phyloP scores from a whole-genome alignment of 2,888 invertebrate genomes.

The Ptycholaimellus sp. region DNA sequence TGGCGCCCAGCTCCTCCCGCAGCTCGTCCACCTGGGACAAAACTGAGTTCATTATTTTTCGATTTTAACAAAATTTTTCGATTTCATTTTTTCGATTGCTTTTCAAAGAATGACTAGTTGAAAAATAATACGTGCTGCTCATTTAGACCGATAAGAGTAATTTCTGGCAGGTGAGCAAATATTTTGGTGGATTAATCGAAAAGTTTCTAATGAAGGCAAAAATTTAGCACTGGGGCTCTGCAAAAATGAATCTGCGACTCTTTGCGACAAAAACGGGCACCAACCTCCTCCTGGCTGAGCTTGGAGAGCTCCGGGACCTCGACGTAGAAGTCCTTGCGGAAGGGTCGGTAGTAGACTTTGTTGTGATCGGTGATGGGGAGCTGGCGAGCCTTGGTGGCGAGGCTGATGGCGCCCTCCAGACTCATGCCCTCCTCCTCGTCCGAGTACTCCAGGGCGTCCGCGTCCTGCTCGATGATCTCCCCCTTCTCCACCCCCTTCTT shows the following conservation, averaged over 20 bases:
- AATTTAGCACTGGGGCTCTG: too few species aligned
- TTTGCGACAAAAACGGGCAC: too few species aligned
- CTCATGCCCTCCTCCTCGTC: constrained; percentile 89
- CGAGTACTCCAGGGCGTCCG: constrained; percentile 64
- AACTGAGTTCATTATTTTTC: neutral
- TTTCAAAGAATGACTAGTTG: too few species aligned
- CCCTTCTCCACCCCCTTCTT: constrained; percentile 40
- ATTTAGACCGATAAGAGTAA: too few species aligned
- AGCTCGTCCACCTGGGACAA: constrained; percentile 30
- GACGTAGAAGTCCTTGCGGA: constrained; percentile 83
- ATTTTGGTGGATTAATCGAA: too few species aligned
- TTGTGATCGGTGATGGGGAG: constrained; percentile 67
- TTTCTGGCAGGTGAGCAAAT: too few species aligned
- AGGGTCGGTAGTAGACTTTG: constrained; percentile 57
- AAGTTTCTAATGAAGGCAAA: constrained; percentile 20
- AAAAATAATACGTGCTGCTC: too few species aligned
- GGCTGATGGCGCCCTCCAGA: constrained; percentile 37
- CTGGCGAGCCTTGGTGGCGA: constrained; percentile 23
- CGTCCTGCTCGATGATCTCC: constrained; percentile 93
- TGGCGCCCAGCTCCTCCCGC: constrained; percentile 61
- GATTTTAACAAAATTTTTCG: neutral
- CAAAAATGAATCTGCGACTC: too few species aligned
- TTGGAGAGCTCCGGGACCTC: constrained; percentile 71
- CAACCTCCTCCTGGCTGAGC: constrained; percentile 49
- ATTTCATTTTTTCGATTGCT: neutral